Percentiles rank a stretch among this genome's conserved stretches.
These are phyloP conservation scores for Zootoca vivipara DNA, from an alignment of 2,113 vertebrate genomes.

Conservation along the genomic window DNA sequence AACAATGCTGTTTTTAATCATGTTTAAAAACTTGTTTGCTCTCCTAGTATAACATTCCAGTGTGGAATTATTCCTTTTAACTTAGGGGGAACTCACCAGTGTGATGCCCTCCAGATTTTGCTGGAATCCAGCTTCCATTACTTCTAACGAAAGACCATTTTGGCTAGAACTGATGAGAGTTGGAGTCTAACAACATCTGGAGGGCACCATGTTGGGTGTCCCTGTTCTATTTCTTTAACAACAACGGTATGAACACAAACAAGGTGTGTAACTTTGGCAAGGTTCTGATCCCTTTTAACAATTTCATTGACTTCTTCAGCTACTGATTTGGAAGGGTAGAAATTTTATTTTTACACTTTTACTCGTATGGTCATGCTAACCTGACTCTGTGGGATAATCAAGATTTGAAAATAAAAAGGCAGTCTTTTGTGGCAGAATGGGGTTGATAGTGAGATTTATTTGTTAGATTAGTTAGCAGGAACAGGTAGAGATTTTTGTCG, in stretches of 20 bases:
- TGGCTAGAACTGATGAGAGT: background rate
- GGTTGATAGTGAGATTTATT: no score
- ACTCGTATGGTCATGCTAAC: no score
- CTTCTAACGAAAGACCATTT: background rate
- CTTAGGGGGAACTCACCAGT: background rate
- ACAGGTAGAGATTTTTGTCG: no score
- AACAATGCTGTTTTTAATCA: background rate
- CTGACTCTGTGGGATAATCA: no score
- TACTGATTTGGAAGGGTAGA: no score
- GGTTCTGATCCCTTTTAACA: background rate
- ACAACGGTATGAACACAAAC: background rate
- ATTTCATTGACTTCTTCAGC: background rate
- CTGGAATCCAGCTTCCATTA: background rate
- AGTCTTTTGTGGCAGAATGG: no score
- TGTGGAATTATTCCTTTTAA: background rate
- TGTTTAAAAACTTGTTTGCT: background rate
- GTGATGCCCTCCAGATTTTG: background rate
- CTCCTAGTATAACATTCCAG: background rate
- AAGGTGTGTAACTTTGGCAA: background rate
- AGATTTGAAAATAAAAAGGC: no score
- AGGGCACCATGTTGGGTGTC: no score
- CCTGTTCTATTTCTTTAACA: background rate
- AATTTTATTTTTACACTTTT: no score
- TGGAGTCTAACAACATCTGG: background rate
- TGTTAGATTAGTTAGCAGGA: no score